These are phyloP conservation scores for Scaptomyza flava DNA, from an alignment of 2,888 invertebrate genomes.

Conservation along the genomic window DNA sequence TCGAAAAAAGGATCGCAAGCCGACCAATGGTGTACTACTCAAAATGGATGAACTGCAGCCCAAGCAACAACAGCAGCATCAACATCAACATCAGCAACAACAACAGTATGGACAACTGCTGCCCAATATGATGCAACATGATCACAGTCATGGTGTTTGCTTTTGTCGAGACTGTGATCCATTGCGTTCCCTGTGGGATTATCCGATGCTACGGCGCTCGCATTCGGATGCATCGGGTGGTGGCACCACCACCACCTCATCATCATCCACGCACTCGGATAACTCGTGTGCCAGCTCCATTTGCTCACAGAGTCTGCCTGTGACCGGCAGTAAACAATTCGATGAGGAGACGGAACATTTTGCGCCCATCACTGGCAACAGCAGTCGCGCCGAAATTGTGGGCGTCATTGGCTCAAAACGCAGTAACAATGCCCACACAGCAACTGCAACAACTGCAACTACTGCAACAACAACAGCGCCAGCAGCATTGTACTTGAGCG, in stretches of 20 bases:
- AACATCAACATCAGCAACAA: constrained; percentile 20
- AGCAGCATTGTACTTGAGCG: constrained; percentile 63
- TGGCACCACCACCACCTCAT: constrained; percentile 61
- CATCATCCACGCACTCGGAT: constrained; percentile 67
- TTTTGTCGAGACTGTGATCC: constrained; percentile 83
- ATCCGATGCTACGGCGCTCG: constrained; percentile 82
- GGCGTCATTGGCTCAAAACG: constrained; percentile 83
- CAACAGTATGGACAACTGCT: constrained; percentile 33
- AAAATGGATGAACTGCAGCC: constrained; percentile 71
- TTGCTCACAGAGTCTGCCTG: constrained; percentile 49
- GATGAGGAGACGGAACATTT: constrained; percentile 71
- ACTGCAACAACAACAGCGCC: constrained; percentile 17
- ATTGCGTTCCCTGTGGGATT: constrained; percentile 83
- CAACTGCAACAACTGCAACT: constrained; percentile 21
- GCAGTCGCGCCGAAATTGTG: constrained; percentile 80
- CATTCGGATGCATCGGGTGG: constrained; percentile 82
- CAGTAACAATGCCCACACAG: constrained; percentile 54
- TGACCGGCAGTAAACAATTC: constrained; percentile 8
- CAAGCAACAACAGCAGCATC: constrained; percentile 35
- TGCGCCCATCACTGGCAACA: constrained; percentile 75
- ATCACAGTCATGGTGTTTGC: constrained; percentile 74
- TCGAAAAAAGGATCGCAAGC: constrained; percentile 94
- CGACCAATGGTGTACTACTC: constrained; percentile 85
- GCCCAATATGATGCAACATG: constrained; percentile 52
- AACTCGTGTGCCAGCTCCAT: constrained; percentile 66